Evolutionary conservation across 1,140 invertebrate genomes (phyloP).

Genomic region (Cyphomyrmex costatus): DNA sequence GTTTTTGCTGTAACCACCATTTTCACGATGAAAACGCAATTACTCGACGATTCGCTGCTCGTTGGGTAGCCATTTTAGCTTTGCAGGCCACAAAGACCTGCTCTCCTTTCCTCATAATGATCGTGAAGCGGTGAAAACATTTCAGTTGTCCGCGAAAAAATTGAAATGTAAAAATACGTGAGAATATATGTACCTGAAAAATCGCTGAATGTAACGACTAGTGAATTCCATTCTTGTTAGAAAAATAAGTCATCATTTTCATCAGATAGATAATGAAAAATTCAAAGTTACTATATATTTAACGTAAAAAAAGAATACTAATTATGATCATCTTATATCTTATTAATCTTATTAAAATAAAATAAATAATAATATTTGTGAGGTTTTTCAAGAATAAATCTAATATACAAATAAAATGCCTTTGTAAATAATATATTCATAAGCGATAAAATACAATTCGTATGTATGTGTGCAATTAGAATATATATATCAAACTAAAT

Average conservation of each 20-base stretch:
- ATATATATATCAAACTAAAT: too few relatives aligned
- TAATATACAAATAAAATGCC: too few relatives aligned
- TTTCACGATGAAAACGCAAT: constrained; percentile 62
- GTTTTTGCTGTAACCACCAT: constrained; percentile 35
- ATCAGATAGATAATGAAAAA: neutral
- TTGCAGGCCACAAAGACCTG: neutral
- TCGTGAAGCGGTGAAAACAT: constrained; percentile 15
- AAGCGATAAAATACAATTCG: too few relatives aligned
- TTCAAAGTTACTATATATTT: neutral
- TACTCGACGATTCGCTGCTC: constrained; percentile 57
- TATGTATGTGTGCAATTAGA: too few relatives aligned
- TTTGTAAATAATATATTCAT: too few relatives aligned
- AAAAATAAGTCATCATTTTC: neutral
- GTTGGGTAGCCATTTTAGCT: constrained; percentile 37
- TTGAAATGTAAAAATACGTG: neutral
- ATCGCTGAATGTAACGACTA: neutral
- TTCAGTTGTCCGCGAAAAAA: neutral
- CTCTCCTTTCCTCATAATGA: neutral
- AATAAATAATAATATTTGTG: too few relatives aligned
- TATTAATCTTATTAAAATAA: too few relatives aligned
- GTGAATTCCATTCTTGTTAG: neutral
- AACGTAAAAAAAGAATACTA: neutral
- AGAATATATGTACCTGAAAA: neutral
- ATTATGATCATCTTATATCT: neutral
- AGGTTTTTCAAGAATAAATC: too few relatives aligned